These are phyloP conservation scores for Maniola hyperantus DNA, from an alignment of 2,888 invertebrate species.

Conservation along the genomic window DNA sequence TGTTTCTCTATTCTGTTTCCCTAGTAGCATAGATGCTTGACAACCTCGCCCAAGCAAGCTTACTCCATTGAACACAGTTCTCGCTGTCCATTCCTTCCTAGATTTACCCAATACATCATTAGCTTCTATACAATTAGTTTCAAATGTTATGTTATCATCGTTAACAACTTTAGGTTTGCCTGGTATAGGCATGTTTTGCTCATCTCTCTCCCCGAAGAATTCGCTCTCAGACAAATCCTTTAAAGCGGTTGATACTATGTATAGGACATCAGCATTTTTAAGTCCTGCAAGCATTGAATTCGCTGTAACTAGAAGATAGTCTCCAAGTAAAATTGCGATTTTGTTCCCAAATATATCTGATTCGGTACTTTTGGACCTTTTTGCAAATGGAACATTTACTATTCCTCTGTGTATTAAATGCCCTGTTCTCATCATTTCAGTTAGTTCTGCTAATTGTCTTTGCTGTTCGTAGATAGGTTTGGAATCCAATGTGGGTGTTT, in stretches of 20 bases:
- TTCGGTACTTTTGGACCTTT: constrained; percentile 82
- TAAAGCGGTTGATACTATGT: constrained; percentile 90
- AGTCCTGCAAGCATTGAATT: constrained; percentile 91
- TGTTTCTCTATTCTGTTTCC: constrained; percentile 85
- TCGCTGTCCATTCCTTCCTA: constrained; percentile 87
- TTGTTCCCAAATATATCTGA: constrained; percentile 94
- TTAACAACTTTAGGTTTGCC: constrained; percentile 78
- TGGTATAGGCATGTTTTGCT: constrained; percentile 89
- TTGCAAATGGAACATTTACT: constrained; percentile 75
- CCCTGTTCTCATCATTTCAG: constrained; percentile 94
- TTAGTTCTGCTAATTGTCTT: constrained; percentile 83
- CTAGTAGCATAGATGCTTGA: constrained; percentile 89
- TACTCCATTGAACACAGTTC: constrained; percentile 88
- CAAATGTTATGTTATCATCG: constrained; percentile 66
- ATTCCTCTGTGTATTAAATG: constrained; percentile 89
- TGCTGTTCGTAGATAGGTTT: constrained; percentile 82
- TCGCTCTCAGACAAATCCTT: constrained; percentile 92
- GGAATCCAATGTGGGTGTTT: constrained; percentile 83
- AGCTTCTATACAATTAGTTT: constrained; percentile 64
- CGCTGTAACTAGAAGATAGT: constrained; percentile 91
- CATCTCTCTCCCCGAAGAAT: constrained; percentile 89
- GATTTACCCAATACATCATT: constrained; percentile 81
- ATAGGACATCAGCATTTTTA: constrained; percentile 87
- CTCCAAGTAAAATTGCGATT: constrained; percentile 92
- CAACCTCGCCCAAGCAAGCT: constrained; percentile 88